Percentiles rank a stretch among this genome's conserved stretches.
Conservation (phyloP, 1,140 invertebrate genomes). For the Procambarus clarkii region DNA sequence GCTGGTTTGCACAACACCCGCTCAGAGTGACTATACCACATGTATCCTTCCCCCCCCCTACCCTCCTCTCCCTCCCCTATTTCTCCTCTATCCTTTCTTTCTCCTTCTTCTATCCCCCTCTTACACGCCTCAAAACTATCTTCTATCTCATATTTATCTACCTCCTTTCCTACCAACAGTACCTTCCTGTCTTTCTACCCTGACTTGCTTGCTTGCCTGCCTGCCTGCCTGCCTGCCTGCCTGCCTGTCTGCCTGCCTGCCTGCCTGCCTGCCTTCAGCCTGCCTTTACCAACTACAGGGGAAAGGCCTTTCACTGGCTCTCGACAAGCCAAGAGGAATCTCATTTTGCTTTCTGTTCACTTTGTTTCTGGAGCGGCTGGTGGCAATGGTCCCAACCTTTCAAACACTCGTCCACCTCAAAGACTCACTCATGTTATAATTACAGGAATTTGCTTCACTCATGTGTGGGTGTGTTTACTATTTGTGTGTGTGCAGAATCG, state of each 20-base stretch:
- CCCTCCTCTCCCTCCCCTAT: background rate
- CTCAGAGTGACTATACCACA: background rate
- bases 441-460: no score
- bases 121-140: background rate
- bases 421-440: background rate
- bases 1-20: constrained; percentile 31
- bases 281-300: background rate
- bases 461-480: background rate
- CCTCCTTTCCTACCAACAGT: background rate
- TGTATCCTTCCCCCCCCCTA: background rate
- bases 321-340: constrained; percentile 50
- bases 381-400: constrained; percentile 49
- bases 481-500: background rate
- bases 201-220: no score
- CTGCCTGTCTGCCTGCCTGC: background rate
- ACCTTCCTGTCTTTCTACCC: background rate
- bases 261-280: background rate
- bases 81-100: background rate
- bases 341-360: constrained; percentile 62
- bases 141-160: no score
- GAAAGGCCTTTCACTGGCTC: constrained; percentile 43
- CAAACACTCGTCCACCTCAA: constrained; percentile 54
- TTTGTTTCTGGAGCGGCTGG: constrained; percentile 55
- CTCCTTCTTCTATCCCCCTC: background rate
- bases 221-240: background rate